Base-by-base conservation (phyloP, 2,113 vertebrate species). In the Salvelinus namaycush region DNA sequence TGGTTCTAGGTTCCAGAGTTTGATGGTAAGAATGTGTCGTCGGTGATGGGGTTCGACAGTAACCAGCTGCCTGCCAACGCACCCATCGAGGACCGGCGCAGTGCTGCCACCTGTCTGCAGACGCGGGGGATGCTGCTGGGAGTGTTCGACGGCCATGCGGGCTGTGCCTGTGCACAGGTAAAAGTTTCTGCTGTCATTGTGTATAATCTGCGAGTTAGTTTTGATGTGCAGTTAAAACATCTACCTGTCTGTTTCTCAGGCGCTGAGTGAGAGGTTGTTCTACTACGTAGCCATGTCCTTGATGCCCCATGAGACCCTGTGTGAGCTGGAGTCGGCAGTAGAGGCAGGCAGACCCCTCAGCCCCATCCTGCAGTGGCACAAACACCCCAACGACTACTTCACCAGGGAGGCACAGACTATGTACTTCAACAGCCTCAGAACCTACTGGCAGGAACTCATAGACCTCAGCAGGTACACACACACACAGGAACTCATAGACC, bases 371-470 rank as follows among this genome's bases (percentile, higher is more conserved):
- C 97, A 98, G 87, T 99, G 98, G 98, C 97, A 99, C 89, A 99
- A 99, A 84, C 97, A 99, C 82, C 97, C 97, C 76, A 98, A 99
- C 0, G 98, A 99, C 92, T 99, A 99, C 87, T 99, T 98, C 84
- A 99, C 95, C 87, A 96, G 95, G 84, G 97, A 99, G 80, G 97
- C 97, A 24, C 98, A 97, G 72, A 95, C 85, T 2, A 93, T 99
- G 70, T 99, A 99, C 84, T 99, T 99, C 86, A 96, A 93, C 89
- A 99, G 97, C 84, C 91, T 99, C 57, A 94, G 98, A 83, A 99
- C 97, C 69, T 99, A 99, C 90, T 99, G 98, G 97, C 98, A 99
- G 85, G 97, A 99, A 79, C 93, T 99, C 68, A 97, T 99, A 68
- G 98, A 99, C 86, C 95, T 99, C 71, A 97, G 96, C 83, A 95